Evolutionary conservation across 2,797 vertebrate species (phyloP), one percentile per base, ranked within the genome.

Genomic region (Australoheros facetus): DNA sequence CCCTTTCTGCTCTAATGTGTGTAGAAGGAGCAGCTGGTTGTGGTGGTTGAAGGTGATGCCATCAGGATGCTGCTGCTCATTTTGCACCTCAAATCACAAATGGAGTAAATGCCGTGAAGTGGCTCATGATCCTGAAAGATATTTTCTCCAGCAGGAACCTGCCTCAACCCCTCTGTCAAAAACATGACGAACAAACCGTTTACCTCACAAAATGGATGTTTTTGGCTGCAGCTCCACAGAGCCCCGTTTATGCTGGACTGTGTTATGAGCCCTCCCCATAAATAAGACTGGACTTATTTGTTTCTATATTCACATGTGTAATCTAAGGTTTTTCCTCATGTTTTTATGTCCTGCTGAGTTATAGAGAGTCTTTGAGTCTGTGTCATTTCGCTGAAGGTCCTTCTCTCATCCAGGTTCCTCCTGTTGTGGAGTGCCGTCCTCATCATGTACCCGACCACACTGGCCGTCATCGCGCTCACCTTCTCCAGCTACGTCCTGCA

Each of bases 401-500:
- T 73, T 28, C 10, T 64, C 34, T 71, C 2, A 0, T 78, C 4
- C 93, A 99, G 98, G 78, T 99, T 99, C 73, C 95, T 99, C 34
- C 93, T 99, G 85, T 92, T 99, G 81, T 99, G 98, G 98, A 99
- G 98, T 0, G 97, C 98, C 0, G 97, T 99, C 5, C 95, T 99
- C 78, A 98, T 99, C 95, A 99, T 99, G 97, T 99, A 99, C 84
- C 98, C 98, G 1, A 99, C 98, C 72, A 99, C 97, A 26, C 95
- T 99, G 92, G 98, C 98, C 0, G 98, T 99, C 86, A 99, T 99
- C 75, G 95, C 98, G 0, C 94, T 99, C 91, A 99, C 98, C 14
- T 99, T 99, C 94, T 98, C 98, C 85, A 99, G 96, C 95, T 99
- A 99, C 16, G 95, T 99, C 55, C 96, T 99, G 71, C 98, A 99